These are phyloP conservation scores for Nesometra sesokonis DNA, from an alignment of 35 echinoderm and acorn worm genomes.

Conservation along the genomic window DNA sequence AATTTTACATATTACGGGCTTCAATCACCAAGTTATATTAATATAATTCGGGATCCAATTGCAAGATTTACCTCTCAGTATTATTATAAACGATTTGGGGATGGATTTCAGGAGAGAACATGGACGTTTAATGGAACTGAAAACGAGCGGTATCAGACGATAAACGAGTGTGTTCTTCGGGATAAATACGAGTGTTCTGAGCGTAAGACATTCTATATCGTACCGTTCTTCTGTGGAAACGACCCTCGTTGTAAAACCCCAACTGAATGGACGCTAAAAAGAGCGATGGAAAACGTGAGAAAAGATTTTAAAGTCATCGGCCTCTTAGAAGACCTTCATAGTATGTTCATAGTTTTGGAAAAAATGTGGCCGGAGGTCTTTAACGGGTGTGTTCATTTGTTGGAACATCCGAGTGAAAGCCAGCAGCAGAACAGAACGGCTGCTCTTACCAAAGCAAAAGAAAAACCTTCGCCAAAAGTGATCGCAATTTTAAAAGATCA, in stretches of 20 bases:
- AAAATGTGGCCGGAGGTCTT: neutral
- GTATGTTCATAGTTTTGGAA: neutral
- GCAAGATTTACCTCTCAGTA: slow-evolving; percentile 61
- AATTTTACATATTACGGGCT: slow-evolving; percentile 27
- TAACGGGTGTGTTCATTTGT: neutral
- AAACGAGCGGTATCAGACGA: slow-evolving; percentile 31
- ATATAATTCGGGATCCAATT: slow-evolving; percentile 81
- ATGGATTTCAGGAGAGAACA: slow-evolving; percentile 8
- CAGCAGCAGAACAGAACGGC: neutral
- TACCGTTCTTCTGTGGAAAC: slow-evolving; percentile 86
- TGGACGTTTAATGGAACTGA: slow-evolving; percentile 14
- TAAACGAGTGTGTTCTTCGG: slow-evolving; percentile 41
- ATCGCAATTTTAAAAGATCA: neutral
- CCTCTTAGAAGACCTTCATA: neutral
- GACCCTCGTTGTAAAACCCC: slow-evolving; percentile 44
- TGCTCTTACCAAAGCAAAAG: neutral
- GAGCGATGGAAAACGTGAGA: slow-evolving; percentile 65
- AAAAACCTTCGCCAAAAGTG: neutral
- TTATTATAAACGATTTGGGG: slow-evolving; percentile 68
- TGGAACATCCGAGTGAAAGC: neutral
- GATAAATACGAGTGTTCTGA: slow-evolving; percentile 36
- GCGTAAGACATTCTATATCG: slow-evolving; percentile 43
- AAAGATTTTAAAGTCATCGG: slow-evolving; percentile 51
- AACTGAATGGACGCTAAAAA: slow-evolving; percentile 40
- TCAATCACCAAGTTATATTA: slow-evolving; percentile 51